Conservation (phyloP, 2,888 invertebrate genomes). For the Syrphus vitripennis region DNA sequence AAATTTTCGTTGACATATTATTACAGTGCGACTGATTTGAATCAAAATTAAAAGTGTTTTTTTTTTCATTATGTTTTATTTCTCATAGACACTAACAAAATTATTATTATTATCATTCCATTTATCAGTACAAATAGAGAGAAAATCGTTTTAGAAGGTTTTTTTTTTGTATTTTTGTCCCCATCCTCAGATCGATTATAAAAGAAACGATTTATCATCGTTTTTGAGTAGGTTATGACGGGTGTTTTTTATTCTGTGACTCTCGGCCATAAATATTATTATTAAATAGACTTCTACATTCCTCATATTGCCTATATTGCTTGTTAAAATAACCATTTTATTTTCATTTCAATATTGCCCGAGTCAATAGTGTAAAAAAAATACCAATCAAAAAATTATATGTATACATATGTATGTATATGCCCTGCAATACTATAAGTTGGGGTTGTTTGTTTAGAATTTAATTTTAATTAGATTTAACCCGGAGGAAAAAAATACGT, state of each 20-base stretch:
- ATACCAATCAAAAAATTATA: not conserved
- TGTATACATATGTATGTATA: not conserved
- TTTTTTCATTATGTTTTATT: not conserved
- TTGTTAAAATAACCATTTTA: not conserved
- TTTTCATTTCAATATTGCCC: constrained; percentile 9
- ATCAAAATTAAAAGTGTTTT: not conserved
- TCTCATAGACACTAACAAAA: not conserved
- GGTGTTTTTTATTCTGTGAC: not conserved
- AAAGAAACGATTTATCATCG: constrained; percentile 5
- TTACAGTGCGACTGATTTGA: too few species aligned
- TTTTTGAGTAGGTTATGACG: not conserved
- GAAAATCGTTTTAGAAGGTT: not conserved
- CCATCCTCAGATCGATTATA: not conserved
- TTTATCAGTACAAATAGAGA: constrained; percentile 3
- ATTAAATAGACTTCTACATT: not conserved
- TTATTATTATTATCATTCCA: constrained; percentile 12
- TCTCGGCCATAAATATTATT: not conserved
- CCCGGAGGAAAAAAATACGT: constrained; percentile 24
- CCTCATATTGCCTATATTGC: not conserved
- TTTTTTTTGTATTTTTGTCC: not conserved
- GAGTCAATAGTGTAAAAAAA: not conserved
- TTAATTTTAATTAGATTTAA: constrained; percentile 62
- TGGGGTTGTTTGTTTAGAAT: constrained; percentile 42
- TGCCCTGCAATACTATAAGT: not conserved
- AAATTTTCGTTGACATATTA: too few species aligned